These are phyloP conservation scores for Mobula birostris DNA, from an alignment of 2,113 vertebrate species.

Conservation along the genomic window DNA sequence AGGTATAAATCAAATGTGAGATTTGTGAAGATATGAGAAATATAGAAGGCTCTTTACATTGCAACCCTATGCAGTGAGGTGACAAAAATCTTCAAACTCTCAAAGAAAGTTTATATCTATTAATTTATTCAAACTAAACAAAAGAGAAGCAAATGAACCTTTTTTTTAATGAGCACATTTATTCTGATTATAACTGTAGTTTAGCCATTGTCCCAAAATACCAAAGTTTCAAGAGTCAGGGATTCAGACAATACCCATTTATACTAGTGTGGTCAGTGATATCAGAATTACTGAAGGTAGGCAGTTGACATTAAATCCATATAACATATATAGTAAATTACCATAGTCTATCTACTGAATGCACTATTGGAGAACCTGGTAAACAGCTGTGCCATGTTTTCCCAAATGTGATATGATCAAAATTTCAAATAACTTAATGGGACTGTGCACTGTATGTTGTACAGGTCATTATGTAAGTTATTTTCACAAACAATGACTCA, in stretches of 20 bases:
- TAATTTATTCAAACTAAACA: neutral
- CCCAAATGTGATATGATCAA: conserved; percentile 23
- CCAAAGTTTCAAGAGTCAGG: conserved; percentile 34
- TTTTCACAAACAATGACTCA: conserved; percentile 22
- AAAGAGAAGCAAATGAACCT: neutral
- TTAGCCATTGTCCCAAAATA: neutral
- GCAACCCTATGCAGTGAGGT: neutral
- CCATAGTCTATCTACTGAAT: conserved; percentile 31
- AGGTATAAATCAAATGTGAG: neutral
- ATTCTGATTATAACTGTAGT: conserved; percentile 34
- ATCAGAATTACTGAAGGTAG: neutral
- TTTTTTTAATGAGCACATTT: conserved; percentile 37
- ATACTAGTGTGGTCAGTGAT: conserved; percentile 39
- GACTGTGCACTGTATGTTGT: conserved; percentile 17
- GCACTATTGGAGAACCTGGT: conserved; percentile 7
- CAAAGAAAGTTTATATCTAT: neutral
- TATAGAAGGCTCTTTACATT: neutral
- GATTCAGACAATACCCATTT: conserved; percentile 41
- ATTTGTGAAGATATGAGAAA: neutral
- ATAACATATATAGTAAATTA: conserved; percentile 33
- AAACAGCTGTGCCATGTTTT: conserved; percentile 23
- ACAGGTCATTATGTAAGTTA: conserved; percentile 28
- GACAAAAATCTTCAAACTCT: neutral
- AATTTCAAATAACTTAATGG: conserved; percentile 37
- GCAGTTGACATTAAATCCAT: conserved; percentile 35